Base-by-base conservation (phyloP, 2,888 invertebrate species). In the Elmis aenea region DNA sequence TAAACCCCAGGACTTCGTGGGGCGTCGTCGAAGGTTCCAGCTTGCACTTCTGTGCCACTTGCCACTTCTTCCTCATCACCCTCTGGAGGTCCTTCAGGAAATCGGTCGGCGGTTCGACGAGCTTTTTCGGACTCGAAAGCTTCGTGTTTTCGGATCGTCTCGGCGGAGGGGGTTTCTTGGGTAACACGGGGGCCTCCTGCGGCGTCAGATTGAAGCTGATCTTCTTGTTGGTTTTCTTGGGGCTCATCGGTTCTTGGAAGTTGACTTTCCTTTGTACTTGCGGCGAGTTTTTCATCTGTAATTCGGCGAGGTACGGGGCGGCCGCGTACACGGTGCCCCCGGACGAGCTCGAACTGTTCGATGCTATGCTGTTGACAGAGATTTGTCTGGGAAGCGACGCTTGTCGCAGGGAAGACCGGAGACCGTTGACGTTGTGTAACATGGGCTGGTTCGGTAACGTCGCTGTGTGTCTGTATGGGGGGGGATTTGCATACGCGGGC, bases 51-150 rank as follows among this genome's bases (percentile, higher is more conserved):
- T 93, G 91, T 2, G 92, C 91, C 1, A 92, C 90, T 58, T 90
- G 88, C 88, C 88, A 88, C 58, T 93, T 93, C 59, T 91, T 91
- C 48, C 88, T 77, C 88, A 93, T 92, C 0, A 93, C 92, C 31
- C 91, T 74, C 59, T 93, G 92, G 27, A 93, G 71, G 64, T 93
- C 92, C 60, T 86, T 85, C 25, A 93, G 71, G 59, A 93, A 92
- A 38, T 87, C 87, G 13, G 81, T 79, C 0, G 86, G 85, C 2
- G 87, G 85, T 55, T 85, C 85, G 0, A 78, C 76, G 14, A 87
- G 66, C 52, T 85, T 84, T 61, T 85, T 86, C 2, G 85, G 87
- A 5, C 85, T 85, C 2, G 87, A 79, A 2, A 86, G 68, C 26
- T 79, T 74, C 1, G 85, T 85, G 46, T 76, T 76, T 54, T 88